These are phyloP conservation scores for Cryptus armator DNA, from an alignment of 2,888 invertebrate genomes.

Conservation along the genomic window DNA sequence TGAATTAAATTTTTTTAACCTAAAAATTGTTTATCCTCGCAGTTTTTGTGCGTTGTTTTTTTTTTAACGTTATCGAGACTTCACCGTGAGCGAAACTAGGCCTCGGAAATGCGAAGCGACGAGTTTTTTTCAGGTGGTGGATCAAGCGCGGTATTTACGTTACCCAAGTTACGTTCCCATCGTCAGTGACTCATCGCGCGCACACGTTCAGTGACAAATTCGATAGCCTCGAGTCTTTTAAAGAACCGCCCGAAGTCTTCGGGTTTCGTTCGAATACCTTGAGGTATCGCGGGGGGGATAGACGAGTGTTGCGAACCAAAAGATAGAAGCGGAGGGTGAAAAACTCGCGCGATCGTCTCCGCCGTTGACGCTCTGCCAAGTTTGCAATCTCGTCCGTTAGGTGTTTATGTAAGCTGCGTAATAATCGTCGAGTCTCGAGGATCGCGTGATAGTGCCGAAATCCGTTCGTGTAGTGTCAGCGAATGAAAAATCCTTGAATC, in stretches of 20 bases:
- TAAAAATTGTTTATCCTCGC: background rate
- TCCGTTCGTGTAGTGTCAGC: conserved; percentile 3
- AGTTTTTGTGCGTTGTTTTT: background rate
- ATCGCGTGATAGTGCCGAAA: conserved; percentile 29
- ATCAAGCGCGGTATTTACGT: background rate
- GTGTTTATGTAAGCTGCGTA: conserved; percentile 72
- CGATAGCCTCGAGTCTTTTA: conserved; percentile 60
- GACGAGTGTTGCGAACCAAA: conserved; percentile 31
- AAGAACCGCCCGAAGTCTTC: conserved; percentile 35
- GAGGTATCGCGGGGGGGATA: conserved; percentile 17
- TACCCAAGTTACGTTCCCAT: conserved; percentile 11
- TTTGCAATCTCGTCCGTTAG: conserved; percentile 56
- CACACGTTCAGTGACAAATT: conserved; percentile 45
- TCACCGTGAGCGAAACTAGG: background rate
- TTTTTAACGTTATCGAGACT: background rate
- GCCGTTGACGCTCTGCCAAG: conserved; percentile 66
- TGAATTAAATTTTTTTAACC: background rate
- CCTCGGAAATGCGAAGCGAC: background rate
- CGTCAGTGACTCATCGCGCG: conserved; percentile 57
- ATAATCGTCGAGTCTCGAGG: conserved; percentile 56
- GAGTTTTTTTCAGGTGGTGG: background rate
- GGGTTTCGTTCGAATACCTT: conserved; percentile 51
- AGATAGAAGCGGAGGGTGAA: conserved; percentile 35
- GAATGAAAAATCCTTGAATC: conserved; percentile 32
- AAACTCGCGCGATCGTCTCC: conserved; percentile 54